Percentiles rank a stretch among this genome's conserved stretches.
phyloP scores from a whole-genome alignment of 2,888 invertebrate species.

The Beris chalybata region DNA sequence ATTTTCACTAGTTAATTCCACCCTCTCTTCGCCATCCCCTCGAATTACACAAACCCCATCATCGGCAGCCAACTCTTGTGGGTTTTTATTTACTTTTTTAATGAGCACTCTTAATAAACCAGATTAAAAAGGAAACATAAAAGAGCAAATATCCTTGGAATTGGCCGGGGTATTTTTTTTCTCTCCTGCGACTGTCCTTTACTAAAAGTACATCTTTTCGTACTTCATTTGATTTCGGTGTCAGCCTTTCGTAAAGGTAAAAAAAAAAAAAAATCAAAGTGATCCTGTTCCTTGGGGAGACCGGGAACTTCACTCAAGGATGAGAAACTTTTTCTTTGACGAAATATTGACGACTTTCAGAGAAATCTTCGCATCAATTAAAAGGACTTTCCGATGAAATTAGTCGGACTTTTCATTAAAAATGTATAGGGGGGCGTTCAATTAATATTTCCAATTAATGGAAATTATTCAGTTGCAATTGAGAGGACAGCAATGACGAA shows the following conservation, averaged over 20 bases:
- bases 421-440: slow-evolving; percentile 37
- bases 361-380: slow-evolving; percentile 34
- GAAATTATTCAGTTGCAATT: slow-evolving; percentile 25
- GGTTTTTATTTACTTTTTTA: slow-evolving; percentile 39
- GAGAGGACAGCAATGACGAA: no score
- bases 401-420: slow-evolving; percentile 36
- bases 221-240: slow-evolving; percentile 16
- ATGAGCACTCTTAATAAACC: slow-evolving; percentile 40
- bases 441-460: slow-evolving; percentile 39
- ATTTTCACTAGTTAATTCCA: background rate
- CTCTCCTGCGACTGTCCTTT: background rate
- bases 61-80: slow-evolving; percentile 3
- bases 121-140: slow-evolving; percentile 39
- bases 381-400: slow-evolving; percentile 28
- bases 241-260: slow-evolving; percentile 17
- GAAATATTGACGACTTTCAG: slow-evolving; percentile 34
- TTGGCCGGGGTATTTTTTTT: slow-evolving; percentile 17
- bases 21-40: background rate
- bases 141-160: slow-evolving; percentile 37
- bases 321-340: slow-evolving; percentile 38
- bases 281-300: slow-evolving; percentile 5
- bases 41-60: slow-evolving; percentile 11
- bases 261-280: slow-evolving; percentile 6
- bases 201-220: slow-evolving; percentile 10
- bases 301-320: slow-evolving; percentile 9